These are phyloP conservation scores for Carterocephalus palaemon DNA, from an alignment of 2,888 invertebrate species.

Conservation along the genomic window DNA sequence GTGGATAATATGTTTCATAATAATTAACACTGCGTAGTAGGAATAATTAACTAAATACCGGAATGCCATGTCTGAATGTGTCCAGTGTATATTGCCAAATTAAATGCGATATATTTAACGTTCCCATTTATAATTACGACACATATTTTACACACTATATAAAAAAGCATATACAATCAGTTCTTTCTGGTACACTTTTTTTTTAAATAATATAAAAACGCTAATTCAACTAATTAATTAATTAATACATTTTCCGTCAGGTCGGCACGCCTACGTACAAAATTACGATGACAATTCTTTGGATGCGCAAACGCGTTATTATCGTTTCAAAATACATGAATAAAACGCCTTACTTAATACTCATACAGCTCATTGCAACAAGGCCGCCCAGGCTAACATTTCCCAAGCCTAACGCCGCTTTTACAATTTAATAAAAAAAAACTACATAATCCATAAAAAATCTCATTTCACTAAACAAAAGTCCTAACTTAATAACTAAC, in stretches of 20 bases:
- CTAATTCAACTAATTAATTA: conserved; percentile 34
- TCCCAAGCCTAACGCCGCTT: no score
- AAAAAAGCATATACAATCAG: conserved; percentile 29
- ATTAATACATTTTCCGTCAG: conserved; percentile 30
- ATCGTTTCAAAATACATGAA: conserved; percentile 11
- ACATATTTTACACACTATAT: conserved; percentile 18
- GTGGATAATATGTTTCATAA: no score
- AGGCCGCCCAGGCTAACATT: no score
- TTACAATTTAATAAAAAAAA: no score
- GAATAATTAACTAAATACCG: conserved; percentile 15
- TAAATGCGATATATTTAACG: conserved; percentile 4
- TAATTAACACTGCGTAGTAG: no score
- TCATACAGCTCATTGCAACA: conserved; percentile 9
- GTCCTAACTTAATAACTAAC: conserved; percentile 31
- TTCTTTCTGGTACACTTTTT: conserved; percentile 34
- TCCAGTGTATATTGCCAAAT: conserved; percentile 1
- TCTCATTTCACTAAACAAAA: conserved; percentile 36
- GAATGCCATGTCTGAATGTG: conserved; percentile 11
- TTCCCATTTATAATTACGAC: conserved; percentile 16
- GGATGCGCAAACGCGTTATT: conserved; percentile 32
- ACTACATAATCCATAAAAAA: conserved; percentile 29
- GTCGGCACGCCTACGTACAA: conserved; percentile 20
- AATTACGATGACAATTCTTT: conserved; percentile 37
- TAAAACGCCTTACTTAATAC: conserved; percentile 10
- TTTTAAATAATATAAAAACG: conserved; percentile 30